A percentile compares a stretch with the other conserved stretches of the same genome.
These are phyloP conservation scores for Fistularia commersonii DNA, from an alignment of 2,797 vertebrate genomes.

Conservation along the genomic window DNA sequence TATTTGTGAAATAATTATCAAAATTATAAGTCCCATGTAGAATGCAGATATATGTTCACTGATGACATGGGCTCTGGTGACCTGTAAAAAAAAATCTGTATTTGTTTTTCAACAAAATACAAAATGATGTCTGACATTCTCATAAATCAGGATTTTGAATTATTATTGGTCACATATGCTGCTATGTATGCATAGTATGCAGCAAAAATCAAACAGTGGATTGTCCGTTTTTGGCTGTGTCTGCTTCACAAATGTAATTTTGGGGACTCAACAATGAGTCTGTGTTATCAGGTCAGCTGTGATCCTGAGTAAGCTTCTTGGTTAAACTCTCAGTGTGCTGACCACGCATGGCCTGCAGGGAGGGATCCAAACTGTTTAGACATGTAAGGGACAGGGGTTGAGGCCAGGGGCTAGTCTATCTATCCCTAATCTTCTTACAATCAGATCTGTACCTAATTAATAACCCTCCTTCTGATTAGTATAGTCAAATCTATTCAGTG, in stretches of 20 bases:
- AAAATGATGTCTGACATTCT: too few species aligned
- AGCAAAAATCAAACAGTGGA: slow-evolving; percentile 5
- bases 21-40: too few species aligned
- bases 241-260: slow-evolving; percentile 36
- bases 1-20: too few species aligned
- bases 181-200: not conserved
- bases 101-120: too few species aligned
- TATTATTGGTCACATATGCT: not conserved
- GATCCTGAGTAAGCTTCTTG: slow-evolving; percentile 75
- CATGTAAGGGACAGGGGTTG: slow-evolving; percentile 46
- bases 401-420: slow-evolving; percentile 61
- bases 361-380: slow-evolving; percentile 64
- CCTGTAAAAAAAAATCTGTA: too few species aligned
- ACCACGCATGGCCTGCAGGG: slow-evolving; percentile 61
- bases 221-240: slow-evolving; percentile 6
- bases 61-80: too few species aligned
- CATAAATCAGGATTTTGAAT: too few species aligned
- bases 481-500: slow-evolving; percentile 61
- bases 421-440: slow-evolving; percentile 78
- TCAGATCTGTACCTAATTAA: slow-evolving; percentile 75
- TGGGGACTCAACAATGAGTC: slow-evolving; percentile 59
- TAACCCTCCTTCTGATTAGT: slow-evolving; percentile 63
- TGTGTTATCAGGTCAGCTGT: slow-evolving; percentile 74
- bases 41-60: too few species aligned
- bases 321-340: slow-evolving; percentile 77